Base-by-base conservation (phyloP, 1,140 invertebrate species). In the Aphaenogaster ashmeadi region DNA sequence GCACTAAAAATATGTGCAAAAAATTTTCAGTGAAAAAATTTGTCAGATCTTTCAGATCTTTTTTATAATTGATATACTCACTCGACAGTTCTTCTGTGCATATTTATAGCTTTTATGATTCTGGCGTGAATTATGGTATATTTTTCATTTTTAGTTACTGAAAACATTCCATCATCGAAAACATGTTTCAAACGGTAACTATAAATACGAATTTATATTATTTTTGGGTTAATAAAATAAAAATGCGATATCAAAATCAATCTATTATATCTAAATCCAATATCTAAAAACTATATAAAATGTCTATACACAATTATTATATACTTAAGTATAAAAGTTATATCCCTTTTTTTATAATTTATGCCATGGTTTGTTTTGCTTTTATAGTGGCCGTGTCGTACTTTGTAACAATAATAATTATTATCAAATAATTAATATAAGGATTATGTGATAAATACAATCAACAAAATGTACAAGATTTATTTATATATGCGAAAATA, bases 181-280 rank as follows among this genome's bases (percentile, higher is more conserved):
- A 27, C n/a, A 44, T 81, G 79, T 71, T 71, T 69, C 33, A 81
- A 44, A 27, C 47, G 79, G 0, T 69, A 81, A 21, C 79, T 81
- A 44, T 27, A 81, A 81, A 54, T 15, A 54, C 3, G 6, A 0
- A 5, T 33, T 36, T 7, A 7, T 3, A 62, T 60, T 78, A 64
- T 44, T 60, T 77, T 44, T 44, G 5, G 15, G 8, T 60, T 47
- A 38, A 44, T 33, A 15, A 27, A 11, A 54, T 56, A 41, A 52
- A 41, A n/a, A 33, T 33, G 7, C 9, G 27, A 27, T 27, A 21
- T 41, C 18, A 64, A 36, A 38, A 54, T 36, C 13, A 50, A 72
- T 15, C 1, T 13, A 38, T 75, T 18, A 7, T 9, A 52, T 27
- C 27, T 27, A 27, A 27, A 27, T 27, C 27, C 27, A 27, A 27